Percentiles rank a stretch among this genome's conserved stretches.
Evolutionary conservation across 2,113 vertebrate genomes (phyloP).

Genomic region (Thunnus thynnus): DNA sequence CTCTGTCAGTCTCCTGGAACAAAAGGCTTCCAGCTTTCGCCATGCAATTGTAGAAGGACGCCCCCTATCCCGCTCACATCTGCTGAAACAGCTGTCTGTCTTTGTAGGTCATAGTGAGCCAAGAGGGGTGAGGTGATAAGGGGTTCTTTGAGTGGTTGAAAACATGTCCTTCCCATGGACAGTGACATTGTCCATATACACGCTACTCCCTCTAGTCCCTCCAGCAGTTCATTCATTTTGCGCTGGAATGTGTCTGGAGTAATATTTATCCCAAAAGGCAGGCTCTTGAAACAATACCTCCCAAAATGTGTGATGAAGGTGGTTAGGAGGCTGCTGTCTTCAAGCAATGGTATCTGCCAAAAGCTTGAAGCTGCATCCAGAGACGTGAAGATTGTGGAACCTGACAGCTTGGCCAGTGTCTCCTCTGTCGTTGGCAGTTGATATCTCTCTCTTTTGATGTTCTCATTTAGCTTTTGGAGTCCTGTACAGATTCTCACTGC

Average conservation of each 20-base stretch:
- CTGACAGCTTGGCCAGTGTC: slow-evolving; percentile 3
- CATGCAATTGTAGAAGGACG: slow-evolving; percentile 19
- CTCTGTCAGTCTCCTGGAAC: slow-evolving; percentile 9
- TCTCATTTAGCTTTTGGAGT: not conserved
- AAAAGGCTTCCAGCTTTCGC: slow-evolving; percentile 27
- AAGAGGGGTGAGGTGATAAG: no score
- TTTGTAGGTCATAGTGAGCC: no score
- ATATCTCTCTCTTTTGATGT: not conserved
- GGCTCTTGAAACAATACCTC: not conserved
- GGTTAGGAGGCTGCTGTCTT: not conserved
- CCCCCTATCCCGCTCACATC: slow-evolving; percentile 29
- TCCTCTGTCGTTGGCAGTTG: not conserved
- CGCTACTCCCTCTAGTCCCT: not conserved
- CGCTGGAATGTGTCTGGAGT: not conserved
- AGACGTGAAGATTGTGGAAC: not conserved
- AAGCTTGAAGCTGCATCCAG: not conserved
- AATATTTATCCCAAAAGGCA: not conserved
- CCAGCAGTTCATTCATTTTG: not conserved
- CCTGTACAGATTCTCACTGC: not conserved
- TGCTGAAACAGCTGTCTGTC: not conserved
- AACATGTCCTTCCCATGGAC: not conserved
- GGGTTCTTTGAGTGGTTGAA: slow-evolving; percentile 16
- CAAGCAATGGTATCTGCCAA: not conserved
- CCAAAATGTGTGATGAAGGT: slow-evolving; percentile 9
- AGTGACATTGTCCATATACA: slow-evolving; percentile 7